Base-by-base conservation (phyloP, 2,888 invertebrate genomes). In the Tachina fera region DNA sequence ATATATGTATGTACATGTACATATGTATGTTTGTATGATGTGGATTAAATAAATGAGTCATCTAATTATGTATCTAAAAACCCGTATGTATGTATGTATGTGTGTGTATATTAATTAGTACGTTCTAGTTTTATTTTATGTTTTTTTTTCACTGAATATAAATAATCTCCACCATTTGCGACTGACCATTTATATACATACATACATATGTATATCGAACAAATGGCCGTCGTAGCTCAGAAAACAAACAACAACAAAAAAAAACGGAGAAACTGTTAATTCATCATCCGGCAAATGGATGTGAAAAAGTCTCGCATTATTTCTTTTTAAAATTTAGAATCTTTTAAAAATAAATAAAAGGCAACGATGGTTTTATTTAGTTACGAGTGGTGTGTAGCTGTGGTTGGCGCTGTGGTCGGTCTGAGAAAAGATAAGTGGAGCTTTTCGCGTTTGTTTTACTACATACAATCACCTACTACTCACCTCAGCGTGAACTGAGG, bases 391-490 rank as follows among this genome's bases (percentile, higher is more conserved):
- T 51, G 70, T 51, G 41, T 58, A 41, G 47, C 58, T 70, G 47
- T 60, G 39, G 51, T 51, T 53, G 45, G 22, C 56, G 31, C 45
- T n/a, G n/a, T n/a, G 74, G 14, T 63, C 45, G 45, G 22, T 43
- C 14, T 76, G 22, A 41, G 13, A 71, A 16, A 41, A 58, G 67
- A 61, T 41, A 72, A 72, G 31, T 72, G 16, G 56, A 76, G 65
- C 19, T 77, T 77, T 58, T 56, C 16, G 19, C 31, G 31, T 63
- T 65, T 71, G 49, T 56, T 81, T 71, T 49, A 65, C 60, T 49
- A 65, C 56, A 70, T 78, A 83, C 71, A 84, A 87, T 87, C 87
- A 87, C 82, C 85, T 86, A 87, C 88, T 87, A 80, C 85, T 86
- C 88, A 82, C 87, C 81, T 88, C 87, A 80, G 88, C 76, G 53